These are phyloP conservation scores for Chionis minor DNA, from an alignment of 2,113 vertebrate species.

Conservation along the genomic window DNA sequence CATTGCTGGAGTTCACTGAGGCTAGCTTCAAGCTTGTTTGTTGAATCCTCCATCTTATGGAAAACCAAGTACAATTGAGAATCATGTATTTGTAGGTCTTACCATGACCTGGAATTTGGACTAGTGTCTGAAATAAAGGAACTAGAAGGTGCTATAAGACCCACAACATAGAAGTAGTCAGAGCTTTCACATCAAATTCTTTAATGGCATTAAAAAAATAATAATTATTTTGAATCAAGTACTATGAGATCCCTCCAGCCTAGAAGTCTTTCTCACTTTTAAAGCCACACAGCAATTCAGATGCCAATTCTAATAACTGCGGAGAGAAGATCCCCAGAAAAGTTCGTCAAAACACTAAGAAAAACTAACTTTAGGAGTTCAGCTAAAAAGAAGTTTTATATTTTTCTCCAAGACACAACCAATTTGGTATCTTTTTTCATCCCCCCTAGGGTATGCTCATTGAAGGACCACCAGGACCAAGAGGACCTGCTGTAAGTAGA, in stretches of 20 bases:
- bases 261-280: not conserved
- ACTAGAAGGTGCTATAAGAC: not conserved
- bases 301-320: not conserved
- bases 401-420: not conserved
- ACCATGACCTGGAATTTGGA: not conserved
- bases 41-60: not conserved
- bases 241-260: not conserved
- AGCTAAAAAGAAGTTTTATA: not conserved
- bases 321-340: not conserved
- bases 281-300: not conserved
- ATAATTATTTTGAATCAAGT: not conserved
- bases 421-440: not conserved
- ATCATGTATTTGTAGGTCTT: not conserved
- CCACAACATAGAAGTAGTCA: not conserved
- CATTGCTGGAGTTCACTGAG: not conserved
- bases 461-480: constrained; percentile 90
- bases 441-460: constrained; percentile 90
- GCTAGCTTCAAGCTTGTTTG: not conserved
- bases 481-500: constrained; percentile 88
- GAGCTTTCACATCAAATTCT: not conserved
- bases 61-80: not conserved
- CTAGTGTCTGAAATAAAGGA: not conserved
- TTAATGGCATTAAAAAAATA: not conserved
- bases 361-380: not conserved
- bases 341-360: not conserved